These are phyloP conservation scores for Sebastes miniatus DNA, from an alignment of 2,797 vertebrate genomes.

Conservation along the genomic window DNA sequence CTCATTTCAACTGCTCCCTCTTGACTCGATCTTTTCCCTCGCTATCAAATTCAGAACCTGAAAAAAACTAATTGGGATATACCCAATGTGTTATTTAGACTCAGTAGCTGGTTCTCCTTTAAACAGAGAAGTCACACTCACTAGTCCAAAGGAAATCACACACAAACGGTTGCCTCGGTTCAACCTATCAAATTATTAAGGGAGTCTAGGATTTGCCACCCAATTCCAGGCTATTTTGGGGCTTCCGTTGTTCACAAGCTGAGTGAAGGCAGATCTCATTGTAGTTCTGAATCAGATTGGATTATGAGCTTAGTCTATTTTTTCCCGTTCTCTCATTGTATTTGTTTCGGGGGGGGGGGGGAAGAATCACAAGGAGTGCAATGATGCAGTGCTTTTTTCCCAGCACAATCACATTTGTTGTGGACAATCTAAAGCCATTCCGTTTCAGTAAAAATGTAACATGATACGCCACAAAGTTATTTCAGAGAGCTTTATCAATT, in stretches of 20 bases:
- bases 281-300: conserved; percentile 66
- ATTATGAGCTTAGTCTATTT: conserved; percentile 67
- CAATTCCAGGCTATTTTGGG: conserved; percentile 30
- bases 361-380: conserved; percentile 17
- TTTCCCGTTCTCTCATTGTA: conserved; percentile 46
- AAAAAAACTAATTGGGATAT: not conserved
- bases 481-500: conserved; percentile 47
- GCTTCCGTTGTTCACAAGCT: conserved; percentile 31
- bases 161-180: not conserved
- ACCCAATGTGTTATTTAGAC: not conserved
- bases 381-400: conserved; percentile 24
- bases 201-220: conserved; percentile 33
- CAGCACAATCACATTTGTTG: conserved; percentile 37
- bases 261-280: conserved; percentile 53
- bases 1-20: conserved; percentile 5
- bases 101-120: not conserved
- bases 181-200: conserved; percentile 18
- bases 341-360: conserved; percentile 10
- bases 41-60: not conserved
- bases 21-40: conserved; percentile 6
- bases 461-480: conserved; percentile 34
- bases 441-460: conserved; percentile 26
- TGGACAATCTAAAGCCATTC: conserved; percentile 36
- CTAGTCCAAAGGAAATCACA: not conserved
- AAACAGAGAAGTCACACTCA: not conserved